Evolutionary conservation across 2,113 vertebrate genomes (phyloP).

Genomic region (Zapornia atra): DNA sequence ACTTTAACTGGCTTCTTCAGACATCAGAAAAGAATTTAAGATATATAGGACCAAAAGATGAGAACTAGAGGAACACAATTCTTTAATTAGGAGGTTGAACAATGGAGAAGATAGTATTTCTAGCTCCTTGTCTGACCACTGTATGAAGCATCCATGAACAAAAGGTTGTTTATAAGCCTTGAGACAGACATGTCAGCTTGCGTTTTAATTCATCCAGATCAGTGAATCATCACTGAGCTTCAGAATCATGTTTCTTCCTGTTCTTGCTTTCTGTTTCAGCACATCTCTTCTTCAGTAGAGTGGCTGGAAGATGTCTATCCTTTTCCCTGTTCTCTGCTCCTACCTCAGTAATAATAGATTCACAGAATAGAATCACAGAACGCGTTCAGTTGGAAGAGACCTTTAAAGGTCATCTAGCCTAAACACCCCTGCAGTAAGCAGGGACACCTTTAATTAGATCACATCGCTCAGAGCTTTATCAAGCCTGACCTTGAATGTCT

Average conservation of each 20-base stretch:
- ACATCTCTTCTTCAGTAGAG: neutral
- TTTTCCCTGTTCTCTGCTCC: neutral
- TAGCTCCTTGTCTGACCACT: neutral
- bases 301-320: neutral
- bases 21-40: neutral
- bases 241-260: neutral
- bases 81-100: neutral
- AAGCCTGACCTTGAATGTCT: no score
- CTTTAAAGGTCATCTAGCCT: no score
- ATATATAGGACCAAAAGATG: neutral
- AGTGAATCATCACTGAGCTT: neutral
- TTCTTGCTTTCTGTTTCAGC: accelerated
- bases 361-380: neutral
- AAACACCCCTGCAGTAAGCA: no score
- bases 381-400: no score
- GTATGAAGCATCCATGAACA: neutral
- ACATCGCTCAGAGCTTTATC: no score
- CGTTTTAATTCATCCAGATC: neutral
- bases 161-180: neutral
- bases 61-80: neutral
- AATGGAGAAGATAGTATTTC: neutral
- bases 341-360: neutral
- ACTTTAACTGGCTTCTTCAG: neutral
- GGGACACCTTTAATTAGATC: no score
- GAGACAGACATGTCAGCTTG: neutral